Percentiles rank a stretch among this genome's conserved stretches.
Evolutionary conservation across 2,113 vertebrate species (phyloP).

Genomic region (Rynchops niger): DNA sequence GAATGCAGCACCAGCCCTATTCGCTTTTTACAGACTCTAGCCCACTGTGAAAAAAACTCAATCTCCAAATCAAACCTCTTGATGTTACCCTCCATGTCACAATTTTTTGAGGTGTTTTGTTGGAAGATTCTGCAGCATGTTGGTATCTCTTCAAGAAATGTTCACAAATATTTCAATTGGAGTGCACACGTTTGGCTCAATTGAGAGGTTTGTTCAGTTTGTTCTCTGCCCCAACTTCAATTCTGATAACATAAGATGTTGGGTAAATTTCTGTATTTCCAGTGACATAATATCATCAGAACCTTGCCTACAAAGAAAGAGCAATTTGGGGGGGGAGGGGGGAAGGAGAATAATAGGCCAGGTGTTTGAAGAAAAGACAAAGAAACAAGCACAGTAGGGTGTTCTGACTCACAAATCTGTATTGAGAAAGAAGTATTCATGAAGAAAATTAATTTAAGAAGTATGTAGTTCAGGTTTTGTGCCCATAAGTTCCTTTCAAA

Average conservation of each 20-base stretch:
- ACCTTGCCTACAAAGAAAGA: constrained; percentile 47
- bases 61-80: not conserved
- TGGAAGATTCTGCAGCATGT: not conserved
- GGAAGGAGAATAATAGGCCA: constrained; percentile 62
- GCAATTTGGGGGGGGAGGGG: not conserved
- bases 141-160: not conserved
- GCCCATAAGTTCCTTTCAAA: constrained; percentile 72
- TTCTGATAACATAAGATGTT: not conserved
- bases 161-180: not conserved
- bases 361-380: constrained; percentile 74
- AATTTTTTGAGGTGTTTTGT: not conserved
- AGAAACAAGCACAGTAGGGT: constrained; percentile 65
- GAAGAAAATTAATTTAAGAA: constrained; percentile 81
- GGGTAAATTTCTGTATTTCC: constrained; percentile 31
- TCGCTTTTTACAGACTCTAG: not conserved
- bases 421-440: constrained; percentile 75
- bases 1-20: not conserved
- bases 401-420: constrained; percentile 67
- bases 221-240: not conserved
- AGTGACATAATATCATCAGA: constrained; percentile 60
- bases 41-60: not conserved
- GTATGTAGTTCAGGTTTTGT: constrained; percentile 73
- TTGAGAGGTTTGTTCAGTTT: not conserved
- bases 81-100: not conserved
- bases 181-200: not conserved